Conservation (phyloP, 2,113 vertebrate genomes). For the Trogon melanurus region DNA sequence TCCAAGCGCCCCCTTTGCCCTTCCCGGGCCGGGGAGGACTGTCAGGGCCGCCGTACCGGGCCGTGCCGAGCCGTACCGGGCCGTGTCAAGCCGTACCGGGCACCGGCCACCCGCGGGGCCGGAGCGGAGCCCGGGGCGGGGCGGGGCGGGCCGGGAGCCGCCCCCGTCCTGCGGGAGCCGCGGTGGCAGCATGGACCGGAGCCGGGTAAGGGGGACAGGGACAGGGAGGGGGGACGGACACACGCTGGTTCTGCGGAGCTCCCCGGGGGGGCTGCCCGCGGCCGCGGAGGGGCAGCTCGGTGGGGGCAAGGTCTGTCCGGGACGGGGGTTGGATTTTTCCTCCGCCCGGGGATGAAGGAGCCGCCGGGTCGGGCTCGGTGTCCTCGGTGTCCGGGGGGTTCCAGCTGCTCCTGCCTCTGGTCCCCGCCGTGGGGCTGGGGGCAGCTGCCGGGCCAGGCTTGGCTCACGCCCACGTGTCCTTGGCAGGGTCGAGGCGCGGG, state of each 20-base stretch:
- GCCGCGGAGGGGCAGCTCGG: not conserved
- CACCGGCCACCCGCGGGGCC: conserved; percentile 70
- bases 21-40: no score
- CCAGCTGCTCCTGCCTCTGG: not conserved
- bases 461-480: not conserved
- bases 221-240: not conserved
- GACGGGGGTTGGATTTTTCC: not conserved
- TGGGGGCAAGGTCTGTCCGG: not conserved
- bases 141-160: conserved; percentile 56
- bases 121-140: conserved; percentile 73
- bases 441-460: not conserved
- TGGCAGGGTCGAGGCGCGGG: not conserved
- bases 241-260: not conserved
- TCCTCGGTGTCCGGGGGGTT: not conserved
- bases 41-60: no score
- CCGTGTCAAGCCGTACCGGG: not conserved
- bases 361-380: not conserved
- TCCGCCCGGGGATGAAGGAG: not conserved
- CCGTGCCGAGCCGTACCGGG: no score
- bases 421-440: not conserved
- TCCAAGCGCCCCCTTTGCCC: no score
- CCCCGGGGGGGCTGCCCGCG: not conserved
- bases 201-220: not conserved
- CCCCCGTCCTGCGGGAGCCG: not conserved
- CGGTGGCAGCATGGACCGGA: not conserved